Evolutionary conservation across 2,113 vertebrate genomes (phyloP), one percentile per base, ranked within the genome.

Genomic region (Sapayoa aenigma): DNA sequence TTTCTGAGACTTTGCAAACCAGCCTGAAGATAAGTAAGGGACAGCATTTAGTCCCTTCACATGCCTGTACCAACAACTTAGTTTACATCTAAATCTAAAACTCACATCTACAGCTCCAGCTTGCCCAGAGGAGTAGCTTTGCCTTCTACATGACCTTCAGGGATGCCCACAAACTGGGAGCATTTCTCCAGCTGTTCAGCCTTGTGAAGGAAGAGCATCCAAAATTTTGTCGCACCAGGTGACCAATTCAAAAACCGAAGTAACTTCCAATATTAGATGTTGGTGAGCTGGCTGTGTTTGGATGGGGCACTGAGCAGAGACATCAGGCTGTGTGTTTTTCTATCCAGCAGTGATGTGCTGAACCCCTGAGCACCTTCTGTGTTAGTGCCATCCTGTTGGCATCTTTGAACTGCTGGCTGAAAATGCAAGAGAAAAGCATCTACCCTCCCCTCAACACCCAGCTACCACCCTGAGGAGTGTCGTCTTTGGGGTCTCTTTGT

Each of bases 331-430:
- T 28, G 31, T 11, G 11, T 55, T 33, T 55, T 77, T 49, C 19
- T 35, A 0, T 20, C 14, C 23, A 65, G 18, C 17, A 13, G 18
- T 1, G 31, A 56, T 39, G 14, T 6, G 12, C 46, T 50, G 46
- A 91, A 41, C 21, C 72, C 72, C 30, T 12, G 22, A 68, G 66
- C 17, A 72, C 33, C 47, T 4, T 21, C 49, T 1, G 0, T 25
- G 22, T 71, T 72, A 1, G 0, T 62, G 24, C 30, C 25, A 5
- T 27, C 22, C 12, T 1, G 0, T 22, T 53, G 66, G n/a, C 44
- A 31, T 52, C 76, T 60, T 53, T 37, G n/a, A 47, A 37, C 11
- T 23, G 35, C 8, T 21, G 0, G 9, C 44, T 35, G 33, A 58
- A 74, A 73, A 71, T 6, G 67, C 67, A 52, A 27, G 39, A 39